Evolutionary conservation across 2,888 invertebrate species (phyloP), one percentile per base, ranked within the genome.

Genomic region (Ennomos quercinarius): DNA sequence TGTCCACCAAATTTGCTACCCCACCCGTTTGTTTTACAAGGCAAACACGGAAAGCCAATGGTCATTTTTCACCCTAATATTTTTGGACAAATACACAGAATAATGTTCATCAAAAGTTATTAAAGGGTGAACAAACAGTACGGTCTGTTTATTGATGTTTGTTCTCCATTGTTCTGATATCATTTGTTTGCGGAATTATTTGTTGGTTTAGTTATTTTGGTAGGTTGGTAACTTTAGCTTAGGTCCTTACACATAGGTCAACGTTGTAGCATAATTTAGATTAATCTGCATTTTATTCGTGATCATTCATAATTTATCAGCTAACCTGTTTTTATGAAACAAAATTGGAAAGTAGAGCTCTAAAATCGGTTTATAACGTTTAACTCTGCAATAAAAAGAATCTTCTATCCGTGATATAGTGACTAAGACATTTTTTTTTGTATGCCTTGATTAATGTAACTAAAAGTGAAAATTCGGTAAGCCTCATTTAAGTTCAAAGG

Each of bases 101-200:
- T 61, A 64, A 68, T 68, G 67, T 66, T 67, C 66, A 68, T 68
- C 62, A 64, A 66, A 68, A 69, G 66, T 63, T 69, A 69, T 69
- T 66, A 63, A 52, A 57, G 63, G 63, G 56, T 56, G 58, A 63
- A 61, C 58, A 60, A 67, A 64, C 64, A 58, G 59, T 40, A 55
- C 48, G 57, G 42, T 36, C 34, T 40, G 50, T 57, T 59, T 62
- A 64, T 64, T 64, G 67, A 57, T 66, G 66, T 64, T 63, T 63
- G 61, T 67, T 58, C 61, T 41, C 40, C 53, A 60, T 57, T 62
- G 62, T 58, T 56, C 52, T 43, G 52, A 37, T 56, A 60, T 64
- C 57, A 54, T 54, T 66, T 54, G 56, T 61, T 58, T 51, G 47
- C 37, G 2, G 50, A 55, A 51, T 45, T 64, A 51, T 54, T 52